Evolutionary conservation across 2,113 vertebrate species (phyloP).

Genomic region (Plectropomus leopardus): DNA sequence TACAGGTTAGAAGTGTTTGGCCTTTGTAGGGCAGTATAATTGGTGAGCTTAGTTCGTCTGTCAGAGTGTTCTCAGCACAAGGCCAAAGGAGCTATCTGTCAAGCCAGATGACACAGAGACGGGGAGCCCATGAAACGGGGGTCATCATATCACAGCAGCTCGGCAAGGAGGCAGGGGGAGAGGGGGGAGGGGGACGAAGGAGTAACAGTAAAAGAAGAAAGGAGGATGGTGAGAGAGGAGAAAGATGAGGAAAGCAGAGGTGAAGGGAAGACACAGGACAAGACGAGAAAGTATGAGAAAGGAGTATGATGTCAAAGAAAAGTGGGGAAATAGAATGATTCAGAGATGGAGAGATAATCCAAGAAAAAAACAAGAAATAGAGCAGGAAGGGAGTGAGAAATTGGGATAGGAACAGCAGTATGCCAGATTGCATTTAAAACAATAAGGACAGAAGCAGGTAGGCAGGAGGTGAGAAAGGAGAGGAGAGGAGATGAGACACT

Average conservation of each 20-base stretch:
- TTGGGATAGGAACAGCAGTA: conserved; percentile 5
- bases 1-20: not conserved
- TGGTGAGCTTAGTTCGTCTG: conserved; percentile 74
- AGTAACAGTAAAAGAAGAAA: conserved; percentile 41
- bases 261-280: conserved; percentile 19
- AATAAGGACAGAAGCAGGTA: conserved; percentile 2
- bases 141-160: conserved; percentile 70
- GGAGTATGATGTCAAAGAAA: not conserved
- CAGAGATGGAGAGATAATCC: conserved; percentile 15
- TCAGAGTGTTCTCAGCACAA: conserved; percentile 73
- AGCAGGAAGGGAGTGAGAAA: conserved; percentile 7
- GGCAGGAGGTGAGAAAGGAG: conserved; percentile 29
- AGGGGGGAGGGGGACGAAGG: conserved; percentile 13
- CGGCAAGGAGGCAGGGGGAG: conserved; percentile 20
- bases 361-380: not conserved
- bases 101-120: conserved; percentile 75
- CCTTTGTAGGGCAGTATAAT: conserved; percentile 23
- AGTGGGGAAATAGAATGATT: conserved; percentile 28
- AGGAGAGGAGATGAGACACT: conserved; percentile 16
- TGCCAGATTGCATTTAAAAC: conserved; percentile 18
- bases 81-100: conserved; percentile 81
- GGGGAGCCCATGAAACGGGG: conserved; percentile 72
- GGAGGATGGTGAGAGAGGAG: not conserved
- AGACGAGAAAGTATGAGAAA: not conserved
- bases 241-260: conserved; percentile 12